Conservation (phyloP, 1,140 invertebrate species). For the Apis cerana region DNA sequence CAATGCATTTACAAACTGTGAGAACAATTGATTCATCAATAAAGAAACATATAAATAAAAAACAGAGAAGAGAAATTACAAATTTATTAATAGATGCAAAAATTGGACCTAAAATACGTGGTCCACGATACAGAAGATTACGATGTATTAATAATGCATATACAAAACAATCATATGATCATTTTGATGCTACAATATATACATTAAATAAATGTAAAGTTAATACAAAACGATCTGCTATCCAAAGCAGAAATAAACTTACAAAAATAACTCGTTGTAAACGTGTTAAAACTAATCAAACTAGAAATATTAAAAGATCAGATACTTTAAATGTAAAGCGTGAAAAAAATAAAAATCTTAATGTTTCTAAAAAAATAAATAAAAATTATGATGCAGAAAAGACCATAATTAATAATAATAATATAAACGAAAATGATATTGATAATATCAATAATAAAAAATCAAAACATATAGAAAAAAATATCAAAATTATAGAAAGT, state of each 20-base stretch:
- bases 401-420: neutral
- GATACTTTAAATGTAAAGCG: slow-evolving; percentile 19
- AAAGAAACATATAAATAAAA: slow-evolving; percentile 63
- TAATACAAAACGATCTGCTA: neutral
- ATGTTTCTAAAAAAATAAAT: neutral
- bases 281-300: slow-evolving; percentile 15
- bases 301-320: neutral
- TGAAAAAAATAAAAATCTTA: slow-evolving; percentile 24
- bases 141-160: slow-evolving; percentile 49
- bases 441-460: slow-evolving; percentile 8
- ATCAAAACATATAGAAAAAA: neutral
- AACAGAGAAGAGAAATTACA: slow-evolving; percentile 70
- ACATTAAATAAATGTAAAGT: slow-evolving; percentile 13
- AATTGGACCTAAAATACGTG: slow-evolving; percentile 66
- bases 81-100: slow-evolving; percentile 75
- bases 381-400: neutral
- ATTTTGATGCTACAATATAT: slow-evolving; percentile 8
- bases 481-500: neutral
- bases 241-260: slow-evolving; percentile 33
- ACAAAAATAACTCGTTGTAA: slow-evolving; percentile 33
- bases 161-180: slow-evolving; percentile 17
- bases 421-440: slow-evolving; percentile 11
- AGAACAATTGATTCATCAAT: slow-evolving; percentile 34
- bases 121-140: slow-evolving; percentile 65
- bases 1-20: slow-evolving; percentile 36